Base-by-base conservation (phyloP, 2,113 vertebrate genomes). In the Tauraco erythrolophus region DNA sequence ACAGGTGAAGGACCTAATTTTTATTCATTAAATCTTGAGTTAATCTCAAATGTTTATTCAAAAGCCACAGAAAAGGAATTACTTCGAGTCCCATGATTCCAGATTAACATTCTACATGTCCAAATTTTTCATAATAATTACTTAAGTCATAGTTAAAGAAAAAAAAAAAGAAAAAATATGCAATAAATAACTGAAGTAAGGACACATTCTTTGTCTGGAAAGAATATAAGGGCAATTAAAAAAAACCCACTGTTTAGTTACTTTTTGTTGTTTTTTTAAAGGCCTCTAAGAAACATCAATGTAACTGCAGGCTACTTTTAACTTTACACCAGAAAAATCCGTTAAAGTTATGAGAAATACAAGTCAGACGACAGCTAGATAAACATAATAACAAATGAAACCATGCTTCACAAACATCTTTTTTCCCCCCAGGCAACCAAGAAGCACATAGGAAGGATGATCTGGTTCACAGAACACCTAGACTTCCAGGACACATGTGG, bases 21-120 rank as follows among this genome's bases (percentile, higher is more conserved):
- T 81, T 62, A 85, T 37, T 84, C 17, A 62, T 35, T 46, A 70
- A 66, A 57, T 33, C 45, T 51, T 25, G 19, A 45, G 51, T 81
- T 94, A 94, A 92, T 70, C 46, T 28, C 46, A 62, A 70, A 74
- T 66, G 50, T 81, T 92, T 89, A 84, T 23, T 81, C 56, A 81
- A 91, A 84, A 91, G 46, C 21, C 4, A 14, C 11, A 81, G 37
- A 43, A 81, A 72, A 95, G 17, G 5, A 84, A 84, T 48, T 86
- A 24, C 39, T 62, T 76, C 0, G 2, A 89, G 62, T 62, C 76
- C 35, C 10, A 24, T 33, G 30, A 86, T 70, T 86, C 60, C 53
- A 78, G 37, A 91, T 75, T 78, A 91, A 78, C 33, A 89, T 78
- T 82, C 56, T 81, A 39, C 1, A 0, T 18, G 39, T 33, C 28